Base-by-base conservation (phyloP, 2,888 invertebrate species). In the Ptilodon capucinus region DNA sequence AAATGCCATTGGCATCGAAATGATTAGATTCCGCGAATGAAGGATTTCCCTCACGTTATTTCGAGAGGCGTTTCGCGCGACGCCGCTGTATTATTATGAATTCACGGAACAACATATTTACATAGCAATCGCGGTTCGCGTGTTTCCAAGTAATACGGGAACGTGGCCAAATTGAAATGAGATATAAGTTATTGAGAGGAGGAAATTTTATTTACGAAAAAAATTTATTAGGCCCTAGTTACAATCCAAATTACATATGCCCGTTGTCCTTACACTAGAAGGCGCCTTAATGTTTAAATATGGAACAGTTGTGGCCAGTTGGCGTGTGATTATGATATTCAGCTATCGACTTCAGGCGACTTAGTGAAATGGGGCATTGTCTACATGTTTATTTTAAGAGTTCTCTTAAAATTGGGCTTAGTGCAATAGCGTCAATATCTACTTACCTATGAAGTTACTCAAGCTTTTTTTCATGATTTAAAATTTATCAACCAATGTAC, bases 101-200 rank as follows among this genome's bases (percentile, higher is more conserved):
- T 66, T 68, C 66, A 44, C 42, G 38, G 62, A 60, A 66, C 16
- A 40, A 40, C 51, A 51, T 53, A 54, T 57, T 67, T 60, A 46
- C 60, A 60, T 52, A 51, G 57, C 57, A 56, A 54, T 47, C 43
- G 44, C 53, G 44, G 51, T 50, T 53, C 36, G 43, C 46, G 38
- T 50, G 48, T 47, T 68, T 60, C 65, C 53, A 54, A 51, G 62
- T 64, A 67, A 16, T 14, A 35, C 42, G 57, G 57, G 58, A 60
- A 39, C 47, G 42, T 35, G 44, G 65, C 68, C 62, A 67, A 67
- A 57, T 52, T 56, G 44, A 40, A 44, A 44, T 5, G n/a, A 14
- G 8, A 13, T 14, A 14, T 8, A n/a, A 32, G 7, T 32, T 38
- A n/a, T 32, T 14, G 32, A 32, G 14, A 4, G 14, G 32, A 32